These are phyloP conservation scores for Apoderus coryli DNA, from an alignment of 2,888 invertebrate species.

Conservation along the genomic window DNA sequence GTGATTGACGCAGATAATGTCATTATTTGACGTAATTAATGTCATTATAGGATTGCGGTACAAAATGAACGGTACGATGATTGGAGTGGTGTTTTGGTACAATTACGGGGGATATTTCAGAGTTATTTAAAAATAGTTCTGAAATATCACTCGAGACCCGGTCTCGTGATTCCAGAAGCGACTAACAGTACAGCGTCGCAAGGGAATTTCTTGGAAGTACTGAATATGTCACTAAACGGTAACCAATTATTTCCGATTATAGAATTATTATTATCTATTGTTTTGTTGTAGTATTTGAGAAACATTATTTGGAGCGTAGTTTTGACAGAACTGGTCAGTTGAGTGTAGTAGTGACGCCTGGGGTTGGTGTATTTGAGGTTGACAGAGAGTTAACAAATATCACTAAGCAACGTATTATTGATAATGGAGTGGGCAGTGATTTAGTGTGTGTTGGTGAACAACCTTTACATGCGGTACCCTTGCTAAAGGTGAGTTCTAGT, in stretches of 20 bases:
- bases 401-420: conserved; percentile 96
- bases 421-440: conserved; percentile 95
- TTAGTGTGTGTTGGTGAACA: conserved; percentile 97
- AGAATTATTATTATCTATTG: not conserved
- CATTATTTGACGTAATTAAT: no score
- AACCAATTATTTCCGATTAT: conserved; percentile 17
- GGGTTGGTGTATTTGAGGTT: conserved; percentile 97
- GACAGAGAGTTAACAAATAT: conserved; percentile 93
- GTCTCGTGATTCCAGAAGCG: conserved; percentile 59
- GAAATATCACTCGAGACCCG: conserved; percentile 69
- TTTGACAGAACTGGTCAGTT: conserved; percentile 97
- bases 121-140: conserved; percentile 80
- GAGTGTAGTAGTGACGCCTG: conserved; percentile 95
- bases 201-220: conserved; percentile 97
- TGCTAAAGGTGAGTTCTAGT: conserved; percentile 80
- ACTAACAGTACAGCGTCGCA: conserved; percentile 81
- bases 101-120: conserved; percentile 74
- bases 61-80: conserved; percentile 98
- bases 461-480: conserved; percentile 92
- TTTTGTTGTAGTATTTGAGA: conserved; percentile 73
- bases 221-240: conserved; percentile 97
- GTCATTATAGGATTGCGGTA: conserved; percentile 67
- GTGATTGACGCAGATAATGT: no score
- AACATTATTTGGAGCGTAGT: conserved; percentile 92
- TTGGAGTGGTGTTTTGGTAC: conserved; percentile 84